A percentile compares a stretch with the other conserved stretches of the same genome.
Conservation (phyloP, 2,888 invertebrate genomes). For the Baronia brevicornis region DNA sequence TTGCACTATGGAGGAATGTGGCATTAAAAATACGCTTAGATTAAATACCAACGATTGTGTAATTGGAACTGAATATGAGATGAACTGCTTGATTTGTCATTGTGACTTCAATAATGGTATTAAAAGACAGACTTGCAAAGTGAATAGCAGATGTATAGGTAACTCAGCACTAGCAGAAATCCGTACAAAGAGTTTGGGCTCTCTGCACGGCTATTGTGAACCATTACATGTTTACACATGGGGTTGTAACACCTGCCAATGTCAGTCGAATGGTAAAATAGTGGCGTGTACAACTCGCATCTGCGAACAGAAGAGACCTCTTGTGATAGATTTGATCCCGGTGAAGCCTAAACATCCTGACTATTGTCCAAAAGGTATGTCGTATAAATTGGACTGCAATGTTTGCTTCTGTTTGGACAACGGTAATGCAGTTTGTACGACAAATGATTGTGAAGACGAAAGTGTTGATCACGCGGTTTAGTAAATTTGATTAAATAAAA, state of each 20-base stretch:
- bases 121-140: conserved; percentile 35
- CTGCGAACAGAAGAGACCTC: conserved; percentile 21
- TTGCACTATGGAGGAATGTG: conserved; percentile 52
- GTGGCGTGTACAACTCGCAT: conserved; percentile 35
- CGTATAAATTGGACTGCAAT: conserved; percentile 51
- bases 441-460: conserved; percentile 33
- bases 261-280: conserved; percentile 42
- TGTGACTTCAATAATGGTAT: conserved; percentile 28
- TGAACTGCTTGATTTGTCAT: conserved; percentile 42
- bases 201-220: conserved; percentile 47
- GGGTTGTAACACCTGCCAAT: conserved; percentile 48
- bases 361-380: conserved; percentile 38
- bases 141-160: conserved; percentile 24
- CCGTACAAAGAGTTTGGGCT: conserved; percentile 18
- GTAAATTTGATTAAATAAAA: no score
- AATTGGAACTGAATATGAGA: conserved; percentile 32
- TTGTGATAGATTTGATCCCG: conserved; percentile 41
- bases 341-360: conserved; percentile 29
- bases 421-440: conserved; percentile 54
- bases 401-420: conserved; percentile 48
- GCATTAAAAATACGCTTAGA: conserved; percentile 8
- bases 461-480: no score
- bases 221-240: conserved; percentile 40
- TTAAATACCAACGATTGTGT: conserved; percentile 32
- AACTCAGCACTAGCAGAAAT: conserved; percentile 1